phyloP scores from a whole-genome alignment of 1,140 invertebrate species.

The Gryon sp. region DNA sequence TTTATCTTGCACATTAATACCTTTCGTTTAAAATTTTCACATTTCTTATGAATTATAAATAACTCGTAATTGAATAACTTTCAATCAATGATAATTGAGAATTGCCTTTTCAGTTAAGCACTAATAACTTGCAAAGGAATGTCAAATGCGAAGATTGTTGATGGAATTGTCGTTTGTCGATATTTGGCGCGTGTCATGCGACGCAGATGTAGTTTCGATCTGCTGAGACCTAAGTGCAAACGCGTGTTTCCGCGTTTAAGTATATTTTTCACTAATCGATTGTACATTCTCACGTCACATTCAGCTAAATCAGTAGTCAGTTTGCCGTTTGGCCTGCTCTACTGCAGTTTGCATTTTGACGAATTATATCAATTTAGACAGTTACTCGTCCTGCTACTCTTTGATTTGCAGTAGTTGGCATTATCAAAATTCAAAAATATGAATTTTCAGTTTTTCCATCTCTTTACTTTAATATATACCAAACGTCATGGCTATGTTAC shows the following conservation, averaged over 20 bases:
- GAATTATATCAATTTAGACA: conserved; percentile 29
- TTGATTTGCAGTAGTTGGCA: too few species aligned
- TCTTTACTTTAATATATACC: too few species aligned
- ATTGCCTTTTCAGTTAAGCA: too few species aligned
- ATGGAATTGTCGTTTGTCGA: conserved; percentile 21
- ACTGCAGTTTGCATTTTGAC: conserved; percentile 28
- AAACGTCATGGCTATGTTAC: too few species aligned
- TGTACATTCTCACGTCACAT: conserved; percentile 39
- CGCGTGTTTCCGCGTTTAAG: conserved; percentile 69
- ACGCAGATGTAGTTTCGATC: conserved; percentile 42
- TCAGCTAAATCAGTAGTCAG: conserved; percentile 62
- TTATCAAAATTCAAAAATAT: too few species aligned
- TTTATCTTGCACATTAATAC: too few species aligned
- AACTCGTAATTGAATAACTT: too few species aligned
- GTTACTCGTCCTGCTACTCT: background rate
- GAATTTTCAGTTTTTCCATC: too few species aligned
- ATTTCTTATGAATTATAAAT: too few species aligned
- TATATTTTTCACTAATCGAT: conserved; percentile 64
- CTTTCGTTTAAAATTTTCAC: too few species aligned
- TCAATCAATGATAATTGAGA: too few species aligned
- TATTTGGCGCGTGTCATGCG: conserved; percentile 37
- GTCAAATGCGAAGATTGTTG: background rate
- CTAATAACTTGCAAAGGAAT: background rate
- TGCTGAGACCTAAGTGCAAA: conserved; percentile 75
- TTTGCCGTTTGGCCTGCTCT: conserved; percentile 25